phyloP scores from a whole-genome alignment of 1,140 invertebrate species.

The Hyposmocoma kahamanoa region DNA sequence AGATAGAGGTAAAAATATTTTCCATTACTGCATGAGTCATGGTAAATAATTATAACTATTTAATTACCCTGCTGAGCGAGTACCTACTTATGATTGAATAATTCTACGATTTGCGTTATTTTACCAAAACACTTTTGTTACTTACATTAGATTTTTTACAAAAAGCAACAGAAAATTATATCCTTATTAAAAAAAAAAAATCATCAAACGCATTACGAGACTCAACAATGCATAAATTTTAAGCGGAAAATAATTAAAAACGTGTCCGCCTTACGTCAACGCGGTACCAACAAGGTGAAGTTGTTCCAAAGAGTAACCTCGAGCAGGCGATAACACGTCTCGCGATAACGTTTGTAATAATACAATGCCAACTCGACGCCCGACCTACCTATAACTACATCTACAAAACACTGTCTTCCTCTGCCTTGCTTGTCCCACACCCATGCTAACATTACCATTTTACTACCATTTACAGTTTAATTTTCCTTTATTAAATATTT shows the following conservation, averaged over 20 bases:
- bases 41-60: too few relatives aligned
- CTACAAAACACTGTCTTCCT: slow-evolving; percentile 54
- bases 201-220: neutral
- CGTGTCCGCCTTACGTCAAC: neutral
- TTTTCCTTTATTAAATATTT: too few relatives aligned
- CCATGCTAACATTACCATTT: slow-evolving; percentile 53
- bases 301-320: slow-evolving; percentile 47
- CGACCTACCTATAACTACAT: slow-evolving; percentile 62
- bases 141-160: neutral
- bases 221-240: neutral
- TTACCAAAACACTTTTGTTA: neutral
- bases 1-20: too few relatives aligned
- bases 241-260: neutral
- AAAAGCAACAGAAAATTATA: neutral
- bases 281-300: slow-evolving; percentile 38
- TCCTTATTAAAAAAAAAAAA: neutral
- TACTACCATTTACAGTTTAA: too few relatives aligned
- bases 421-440: slow-evolving; percentile 46
- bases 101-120: neutral
- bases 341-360: slow-evolving; percentile 55
- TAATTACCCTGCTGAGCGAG: too few relatives aligned
- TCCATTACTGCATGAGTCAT: too few relatives aligned
- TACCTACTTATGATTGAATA: too few relatives aligned
- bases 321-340: slow-evolving; percentile 47
- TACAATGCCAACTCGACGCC: slow-evolving; percentile 64